Evolutionary conservation across 2,888 invertebrate genomes (phyloP), one percentile per base, ranked within the genome.

Genomic region (Eristalis arbustorum): DNA sequence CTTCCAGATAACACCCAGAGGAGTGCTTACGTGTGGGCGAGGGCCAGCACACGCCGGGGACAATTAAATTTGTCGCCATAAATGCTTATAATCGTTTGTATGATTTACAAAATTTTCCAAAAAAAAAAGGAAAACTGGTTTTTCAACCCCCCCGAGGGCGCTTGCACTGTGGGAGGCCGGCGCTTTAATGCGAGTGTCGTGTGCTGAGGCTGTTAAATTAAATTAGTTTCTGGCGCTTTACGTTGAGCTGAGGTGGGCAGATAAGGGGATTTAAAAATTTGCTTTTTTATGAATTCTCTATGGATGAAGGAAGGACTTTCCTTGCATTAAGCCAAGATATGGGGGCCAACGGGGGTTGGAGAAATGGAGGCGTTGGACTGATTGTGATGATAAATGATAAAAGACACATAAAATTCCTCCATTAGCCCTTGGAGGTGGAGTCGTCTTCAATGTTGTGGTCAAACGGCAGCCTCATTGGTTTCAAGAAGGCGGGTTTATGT

Each of bases 51-150:
- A 75, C 87, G 87, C 42, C 62, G 75, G 28, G 31, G 28, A 68
- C 82, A 82, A 87, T 87, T 87, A 87, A 83, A 87, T 79, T 78
- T 67, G 75, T 40, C 63, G 34, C 62, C 83, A 87, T 87, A 83
- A 82, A 87, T 87, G 87, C 62, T 83, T 75, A 82, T 78, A 87
- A 87, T 87, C 74, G 75, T 72, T 87, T 82, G 82, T 87, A 83
- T 83, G 83, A 72, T 49, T 49, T 49, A 49, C 78, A 40, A 42
- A 28, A 37, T 63, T 78, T 72, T 72, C 59, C 25, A 25, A 56
- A 56, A 67, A 56, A 56, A 67, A 71, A 68, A 73, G 18, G 49
- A 37, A 63, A 78, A 77, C 73, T 61, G 69, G 56, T 73, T 81
- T 85, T 81, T 72, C 72, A 34, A 79, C 42, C 75, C 57, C 31